Evolutionary conservation across 2,797 vertebrate species (phyloP).

Genomic region (Coendou prehensilis): DNA sequence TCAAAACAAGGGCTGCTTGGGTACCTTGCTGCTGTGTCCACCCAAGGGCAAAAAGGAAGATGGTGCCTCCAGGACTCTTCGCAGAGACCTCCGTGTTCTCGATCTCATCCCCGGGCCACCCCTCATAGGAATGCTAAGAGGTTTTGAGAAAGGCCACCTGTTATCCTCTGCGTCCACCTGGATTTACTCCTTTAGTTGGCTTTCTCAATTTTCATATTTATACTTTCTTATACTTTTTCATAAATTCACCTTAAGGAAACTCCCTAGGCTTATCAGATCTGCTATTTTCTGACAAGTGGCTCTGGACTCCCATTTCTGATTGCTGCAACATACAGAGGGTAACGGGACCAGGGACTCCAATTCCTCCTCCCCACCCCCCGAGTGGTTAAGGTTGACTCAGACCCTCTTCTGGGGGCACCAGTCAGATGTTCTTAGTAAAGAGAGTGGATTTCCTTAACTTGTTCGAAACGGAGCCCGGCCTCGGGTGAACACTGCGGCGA

Average conservation of each 20-base stretch:
- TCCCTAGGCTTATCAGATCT: background rate
- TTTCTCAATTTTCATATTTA: background rate
- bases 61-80: background rate
- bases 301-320: background rate
- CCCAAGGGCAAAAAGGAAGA: background rate
- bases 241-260: conserved; percentile 11
- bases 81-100: fast-evolving
- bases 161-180: background rate
- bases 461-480: background rate
- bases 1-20: background rate
- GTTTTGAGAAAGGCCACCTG: background rate
- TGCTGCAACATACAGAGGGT: background rate
- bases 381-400: background rate
- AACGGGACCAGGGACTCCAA: background rate
- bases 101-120: background rate
- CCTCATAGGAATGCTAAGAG: background rate
- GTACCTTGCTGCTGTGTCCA: background rate
- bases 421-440: background rate
- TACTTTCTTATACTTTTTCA: background rate
- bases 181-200: background rate
- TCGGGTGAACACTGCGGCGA: background rate
- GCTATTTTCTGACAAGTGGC: background rate
- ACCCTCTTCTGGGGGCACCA: background rate
- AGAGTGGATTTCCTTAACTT: background rate
- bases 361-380: background rate